A percentile compares a stretch with the other conserved stretches of the same genome.
Conservation (phyloP, 2,888 invertebrate genomes). For the Colostygia pectinataria region DNA sequence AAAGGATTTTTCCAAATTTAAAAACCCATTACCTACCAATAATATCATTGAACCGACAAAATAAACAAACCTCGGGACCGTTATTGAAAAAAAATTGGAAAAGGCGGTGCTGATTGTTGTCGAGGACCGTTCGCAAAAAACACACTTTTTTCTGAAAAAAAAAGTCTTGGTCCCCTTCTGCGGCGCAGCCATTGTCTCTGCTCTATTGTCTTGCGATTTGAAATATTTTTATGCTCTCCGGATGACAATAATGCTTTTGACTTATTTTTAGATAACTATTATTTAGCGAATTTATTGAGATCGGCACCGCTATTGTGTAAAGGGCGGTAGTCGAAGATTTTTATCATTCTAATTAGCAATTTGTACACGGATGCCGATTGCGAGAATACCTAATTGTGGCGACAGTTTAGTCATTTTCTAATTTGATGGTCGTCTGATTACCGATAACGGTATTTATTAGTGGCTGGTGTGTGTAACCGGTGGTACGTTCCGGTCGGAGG, state of each 20-base stretch:
- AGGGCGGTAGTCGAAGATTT: constrained; percentile 41
- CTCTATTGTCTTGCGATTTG: constrained; percentile 78
- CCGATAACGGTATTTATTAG: constrained; percentile 32
- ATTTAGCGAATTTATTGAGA: constrained; percentile 77
- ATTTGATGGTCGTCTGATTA: constrained; percentile 48
- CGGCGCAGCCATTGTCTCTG: constrained; percentile 74
- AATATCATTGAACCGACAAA: constrained; percentile 61
- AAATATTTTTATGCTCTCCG: constrained; percentile 81
- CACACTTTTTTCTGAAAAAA: constrained; percentile 58
- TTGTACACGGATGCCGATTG: constrained; percentile 62
- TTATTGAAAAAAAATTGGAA: constrained; percentile 68
- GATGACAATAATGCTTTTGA: constrained; percentile 78
- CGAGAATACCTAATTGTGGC: constrained; percentile 49
- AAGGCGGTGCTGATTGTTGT: constrained; percentile 74
- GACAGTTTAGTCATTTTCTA: constrained; percentile 52
- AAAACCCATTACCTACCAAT: constrained; percentile 64
- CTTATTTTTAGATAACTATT: constrained; percentile 80
- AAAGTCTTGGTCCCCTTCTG: constrained; percentile 67
- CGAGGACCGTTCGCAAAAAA: constrained; percentile 73
- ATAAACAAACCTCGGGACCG: constrained; percentile 74
- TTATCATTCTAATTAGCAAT: constrained; percentile 59
- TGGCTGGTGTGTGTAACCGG: constrained; percentile 3
- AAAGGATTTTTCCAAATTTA: constrained; percentile 39
- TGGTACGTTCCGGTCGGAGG: constrained; percentile 8
- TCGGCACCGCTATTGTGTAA: constrained; percentile 50